Conservation (phyloP, 2,113 vertebrate genomes). For the Sigmodon hispidus region DNA sequence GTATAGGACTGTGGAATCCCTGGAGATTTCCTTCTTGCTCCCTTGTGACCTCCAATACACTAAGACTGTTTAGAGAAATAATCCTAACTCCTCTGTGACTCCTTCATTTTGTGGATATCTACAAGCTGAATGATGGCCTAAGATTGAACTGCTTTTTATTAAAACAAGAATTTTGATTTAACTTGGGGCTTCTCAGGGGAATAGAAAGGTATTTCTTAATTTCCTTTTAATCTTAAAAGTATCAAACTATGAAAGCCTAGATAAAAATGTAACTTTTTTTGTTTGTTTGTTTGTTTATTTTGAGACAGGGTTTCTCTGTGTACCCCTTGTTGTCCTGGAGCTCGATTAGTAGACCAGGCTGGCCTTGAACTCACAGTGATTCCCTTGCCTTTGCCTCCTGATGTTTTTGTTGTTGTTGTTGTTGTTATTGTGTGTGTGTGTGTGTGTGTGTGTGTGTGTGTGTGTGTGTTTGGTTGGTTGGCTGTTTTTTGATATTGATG, state of each 20-base stretch:
- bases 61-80: background rate
- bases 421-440: too few relatives aligned
- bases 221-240: slow-evolving; percentile 43
- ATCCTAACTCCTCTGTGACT: background rate
- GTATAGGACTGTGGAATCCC: background rate
- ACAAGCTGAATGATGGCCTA: slow-evolving; percentile 1
- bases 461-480: background rate
- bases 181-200: background rate
- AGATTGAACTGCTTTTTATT: slow-evolving; percentile 12
- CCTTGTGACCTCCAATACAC: background rate
- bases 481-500: background rate
- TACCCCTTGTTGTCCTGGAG: background rate
- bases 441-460: too few relatives aligned
- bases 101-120: slow-evolving; percentile 9
- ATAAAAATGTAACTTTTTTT: slow-evolving; percentile 9
- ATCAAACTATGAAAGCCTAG: background rate
- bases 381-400: background rate
- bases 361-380: background rate
- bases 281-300: background rate
- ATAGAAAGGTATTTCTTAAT: slow-evolving; percentile 14
- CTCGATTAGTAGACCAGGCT: background rate
- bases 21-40: background rate
- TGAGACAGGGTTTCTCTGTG: background rate
- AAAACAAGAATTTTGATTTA: slow-evolving; percentile 37
- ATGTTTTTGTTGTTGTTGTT: too few relatives aligned